Conservation (phyloP, 2,888 invertebrate genomes). For the Rhingia rostrata region DNA sequence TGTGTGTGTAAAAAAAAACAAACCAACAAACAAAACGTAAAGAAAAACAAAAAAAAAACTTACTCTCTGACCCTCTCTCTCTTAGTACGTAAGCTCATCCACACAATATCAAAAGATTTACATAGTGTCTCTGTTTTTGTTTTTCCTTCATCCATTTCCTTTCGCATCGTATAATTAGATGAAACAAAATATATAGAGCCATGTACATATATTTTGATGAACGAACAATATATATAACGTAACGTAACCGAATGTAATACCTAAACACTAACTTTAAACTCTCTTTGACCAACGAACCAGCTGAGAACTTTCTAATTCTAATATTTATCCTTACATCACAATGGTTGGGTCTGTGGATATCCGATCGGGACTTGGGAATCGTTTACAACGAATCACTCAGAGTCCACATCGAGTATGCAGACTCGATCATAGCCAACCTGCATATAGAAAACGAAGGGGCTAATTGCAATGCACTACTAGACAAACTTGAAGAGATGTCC, state of each 20-base stretch:
- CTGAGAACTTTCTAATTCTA: conserved; percentile 11
- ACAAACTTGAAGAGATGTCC: conserved; percentile 1
- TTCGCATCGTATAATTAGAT: conserved; percentile 22
- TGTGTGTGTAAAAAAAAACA: conserved; percentile 37
- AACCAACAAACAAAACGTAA: conserved; percentile 64
- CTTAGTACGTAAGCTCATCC: conserved; percentile 68
- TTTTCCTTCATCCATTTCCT: conserved; percentile 16
- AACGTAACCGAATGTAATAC: conserved; percentile 17
- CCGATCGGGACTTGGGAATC: too few species aligned
- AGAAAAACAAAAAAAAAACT: conserved; percentile 64
- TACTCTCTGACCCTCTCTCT: conserved; percentile 66
- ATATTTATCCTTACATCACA: conserved; percentile 34
- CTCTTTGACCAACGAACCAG: conserved; percentile 45
- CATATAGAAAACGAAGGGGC: conserved; percentile 28
- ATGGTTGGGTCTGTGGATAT: not conserved
- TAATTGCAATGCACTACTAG: conserved; percentile 58
- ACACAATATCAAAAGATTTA: conserved; percentile 43
- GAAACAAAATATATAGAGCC: conserved; percentile 13
- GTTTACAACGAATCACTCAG: too few species aligned
- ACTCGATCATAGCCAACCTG: not conserved
- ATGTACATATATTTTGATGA: conserved; percentile 66
- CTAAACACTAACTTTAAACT: not conserved
- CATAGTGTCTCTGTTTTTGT: conserved; percentile 19
- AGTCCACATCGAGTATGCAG: not conserved
- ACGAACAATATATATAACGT: conserved; percentile 41